Base-by-base conservation (phyloP, 35 echinoderm and acorn worm species). In the Ophiothrix spiculata region DNA sequence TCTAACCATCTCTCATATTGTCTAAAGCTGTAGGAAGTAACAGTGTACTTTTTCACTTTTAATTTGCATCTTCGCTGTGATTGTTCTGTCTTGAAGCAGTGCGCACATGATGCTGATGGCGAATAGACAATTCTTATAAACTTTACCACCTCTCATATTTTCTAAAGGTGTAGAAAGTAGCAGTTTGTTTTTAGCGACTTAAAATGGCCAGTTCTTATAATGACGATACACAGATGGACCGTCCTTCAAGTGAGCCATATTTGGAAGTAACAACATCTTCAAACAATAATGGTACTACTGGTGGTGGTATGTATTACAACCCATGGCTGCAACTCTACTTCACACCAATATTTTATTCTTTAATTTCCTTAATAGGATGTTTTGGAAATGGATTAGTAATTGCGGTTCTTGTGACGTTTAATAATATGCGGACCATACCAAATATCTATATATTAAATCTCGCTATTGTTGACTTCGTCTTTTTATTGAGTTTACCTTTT, bases 401-500 rank as follows among this genome's bases (percentile, higher is more conserved):
- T 29, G 87, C 85, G 16, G 89, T 90, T 31, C 84, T 99, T 1
- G 21, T 99, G 3, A 80, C 81, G 13, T 99, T 91, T 45, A 86
- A 75, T 17, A 99, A 99, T 84, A 87, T 99, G 85, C 86, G 83
- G 75, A 99, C 96, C 1, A 90, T 99, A 33, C 96, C 96, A 38
- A 99, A 99, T 56, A 87, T 99, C 31, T 99, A 99, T 41, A 99
- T 99, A 25, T 17, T 99, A 14, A 99, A 94, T 40, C 76, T 99
- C 12, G 96, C 96, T 33, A 64, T 94, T 16, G 83, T 93, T 36
- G 96, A 99, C 80, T 87, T 94, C 21, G 76, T 91, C 45, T 99
- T 99, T 64, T 56, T 93, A 1, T 79, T 91, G 35, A 89, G 89
- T 75, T 46, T 99, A 31, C 96, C 96, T 0, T 91, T 99, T 79